Evolutionary conservation across 2,888 invertebrate genomes (phyloP).

Genomic region (Hesperia comma): DNA sequence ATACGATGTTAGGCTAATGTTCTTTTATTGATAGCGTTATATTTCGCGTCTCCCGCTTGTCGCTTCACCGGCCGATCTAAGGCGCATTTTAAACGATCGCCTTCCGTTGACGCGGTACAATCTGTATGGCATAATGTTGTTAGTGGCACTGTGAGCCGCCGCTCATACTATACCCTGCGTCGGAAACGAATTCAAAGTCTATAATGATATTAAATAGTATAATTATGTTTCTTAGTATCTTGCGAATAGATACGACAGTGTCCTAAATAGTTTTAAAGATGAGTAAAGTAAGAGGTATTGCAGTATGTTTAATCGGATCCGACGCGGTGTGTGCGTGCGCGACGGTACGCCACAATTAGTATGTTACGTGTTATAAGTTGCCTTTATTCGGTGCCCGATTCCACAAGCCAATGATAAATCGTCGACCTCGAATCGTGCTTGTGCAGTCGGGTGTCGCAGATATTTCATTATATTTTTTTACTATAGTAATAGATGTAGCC

Average conservation of each 20-base stretch:
- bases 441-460: constrained; percentile 27
- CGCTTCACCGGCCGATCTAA: constrained; percentile 16
- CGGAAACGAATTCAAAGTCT: constrained; percentile 27
- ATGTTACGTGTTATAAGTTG: constrained; percentile 29
- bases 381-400: constrained; percentile 14
- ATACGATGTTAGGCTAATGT: constrained; percentile 27
- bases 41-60: constrained; percentile 28
- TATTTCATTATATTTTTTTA: constrained; percentile 36
- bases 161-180: neutral
- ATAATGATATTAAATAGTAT: constrained; percentile 3
- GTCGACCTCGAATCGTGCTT: neutral
- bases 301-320: constrained; percentile 9
- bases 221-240: constrained; percentile 19
- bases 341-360: constrained; percentile 19
- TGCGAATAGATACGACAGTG: neutral
- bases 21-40: constrained; percentile 25
- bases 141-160: constrained; percentile 24
- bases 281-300: constrained; percentile 11
- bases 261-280: constrained; percentile 22
- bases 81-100: constrained; percentile 11
- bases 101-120: constrained; percentile 14
- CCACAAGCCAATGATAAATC: constrained; percentile 2
- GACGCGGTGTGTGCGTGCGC: neutral
- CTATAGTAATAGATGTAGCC: constrained; percentile 30
- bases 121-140: constrained; percentile 24